Conservation (phyloP, 2,797 vertebrate species). For the Poecilia wingei region DNA sequence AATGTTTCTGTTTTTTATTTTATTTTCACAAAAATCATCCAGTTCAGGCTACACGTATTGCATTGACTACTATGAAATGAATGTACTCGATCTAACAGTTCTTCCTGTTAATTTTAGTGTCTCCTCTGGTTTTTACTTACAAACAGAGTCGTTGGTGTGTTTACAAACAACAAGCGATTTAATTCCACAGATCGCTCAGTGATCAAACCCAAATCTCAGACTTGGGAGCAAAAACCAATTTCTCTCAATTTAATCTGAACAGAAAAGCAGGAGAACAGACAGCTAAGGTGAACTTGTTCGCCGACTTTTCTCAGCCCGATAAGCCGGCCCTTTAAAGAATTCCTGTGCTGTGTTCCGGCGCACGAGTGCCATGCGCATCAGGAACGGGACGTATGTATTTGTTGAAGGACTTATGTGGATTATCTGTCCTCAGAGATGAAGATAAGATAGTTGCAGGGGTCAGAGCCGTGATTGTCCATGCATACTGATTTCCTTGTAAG, state of each 20-base stretch:
- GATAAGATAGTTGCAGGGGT: conserved; percentile 73
- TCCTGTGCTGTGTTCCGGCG: conserved; percentile 21
- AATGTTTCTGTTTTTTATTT: conserved; percentile 14
- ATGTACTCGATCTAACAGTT: conserved; percentile 24
- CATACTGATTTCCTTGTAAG: conserved; percentile 63
- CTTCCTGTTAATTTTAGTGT: not conserved
- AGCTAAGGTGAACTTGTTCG: conserved; percentile 57
- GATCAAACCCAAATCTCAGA: conserved; percentile 1
- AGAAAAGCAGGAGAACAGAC: conserved; percentile 15
- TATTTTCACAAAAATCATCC: conserved; percentile 13
- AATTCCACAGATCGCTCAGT: not conserved
- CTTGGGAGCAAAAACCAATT: conserved; percentile 30
- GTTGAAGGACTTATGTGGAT: conserved; percentile 65
- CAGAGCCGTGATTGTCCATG: conserved; percentile 52
- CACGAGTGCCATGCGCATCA: not conserved
- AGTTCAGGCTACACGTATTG: conserved; percentile 30
- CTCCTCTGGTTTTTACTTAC: not conserved
- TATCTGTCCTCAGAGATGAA: conserved; percentile 66
- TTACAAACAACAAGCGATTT: conserved; percentile 7
- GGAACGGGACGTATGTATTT: conserved; percentile 27
- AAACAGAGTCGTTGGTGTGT: not conserved
- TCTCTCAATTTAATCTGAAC: conserved; percentile 26
- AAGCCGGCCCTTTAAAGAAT: conserved; percentile 50
- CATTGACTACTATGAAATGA: conserved; percentile 60
- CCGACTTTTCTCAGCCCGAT: conserved; percentile 44